Conservation (phyloP, 2,113 vertebrate species). For the Lophochroa leadbeateri region DNA sequence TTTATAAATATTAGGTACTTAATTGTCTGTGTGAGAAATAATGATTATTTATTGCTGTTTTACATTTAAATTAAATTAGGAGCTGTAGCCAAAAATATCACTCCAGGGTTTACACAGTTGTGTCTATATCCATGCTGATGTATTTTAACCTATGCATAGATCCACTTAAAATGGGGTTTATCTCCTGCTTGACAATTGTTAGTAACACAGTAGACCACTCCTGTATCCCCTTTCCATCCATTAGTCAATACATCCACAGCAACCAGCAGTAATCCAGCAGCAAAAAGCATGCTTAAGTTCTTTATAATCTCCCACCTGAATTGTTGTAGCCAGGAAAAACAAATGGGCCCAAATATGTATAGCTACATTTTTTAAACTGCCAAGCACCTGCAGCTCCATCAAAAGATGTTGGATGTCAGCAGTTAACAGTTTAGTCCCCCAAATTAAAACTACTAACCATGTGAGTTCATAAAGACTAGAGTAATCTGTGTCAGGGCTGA, state of each 20-base stretch:
- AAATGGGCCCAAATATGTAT: slow-evolving; percentile 12
- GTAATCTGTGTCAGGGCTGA: neutral
- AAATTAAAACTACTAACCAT: neutral
- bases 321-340: slow-evolving; percentile 51
- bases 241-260: slow-evolving; percentile 54
- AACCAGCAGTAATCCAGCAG: slow-evolving; percentile 55
- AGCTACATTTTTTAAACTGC: neutral
- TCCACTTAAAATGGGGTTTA: slow-evolving; percentile 31
- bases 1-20: slow-evolving; percentile 51
- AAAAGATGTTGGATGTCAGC: slow-evolving; percentile 17
- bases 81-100: slow-evolving; percentile 7
- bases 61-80: slow-evolving; percentile 12
- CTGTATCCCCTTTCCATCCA: slow-evolving; percentile 24
- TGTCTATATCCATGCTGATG: neutral
- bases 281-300: slow-evolving; percentile 52
- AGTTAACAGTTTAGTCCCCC: neutral
- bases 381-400: slow-evolving; percentile 38
- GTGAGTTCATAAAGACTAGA: neutral
- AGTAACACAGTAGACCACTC: slow-evolving; percentile 24
- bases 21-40: slow-evolving; percentile 48
- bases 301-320: slow-evolving; percentile 51
- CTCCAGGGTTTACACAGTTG: neutral
- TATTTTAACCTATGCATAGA: slow-evolving; percentile 30
- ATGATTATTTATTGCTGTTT: slow-evolving; percentile 41
- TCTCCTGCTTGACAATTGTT: slow-evolving; percentile 26